phyloP scores from a whole-genome alignment of 2,113 vertebrate species.

The Barbus barbus region DNA sequence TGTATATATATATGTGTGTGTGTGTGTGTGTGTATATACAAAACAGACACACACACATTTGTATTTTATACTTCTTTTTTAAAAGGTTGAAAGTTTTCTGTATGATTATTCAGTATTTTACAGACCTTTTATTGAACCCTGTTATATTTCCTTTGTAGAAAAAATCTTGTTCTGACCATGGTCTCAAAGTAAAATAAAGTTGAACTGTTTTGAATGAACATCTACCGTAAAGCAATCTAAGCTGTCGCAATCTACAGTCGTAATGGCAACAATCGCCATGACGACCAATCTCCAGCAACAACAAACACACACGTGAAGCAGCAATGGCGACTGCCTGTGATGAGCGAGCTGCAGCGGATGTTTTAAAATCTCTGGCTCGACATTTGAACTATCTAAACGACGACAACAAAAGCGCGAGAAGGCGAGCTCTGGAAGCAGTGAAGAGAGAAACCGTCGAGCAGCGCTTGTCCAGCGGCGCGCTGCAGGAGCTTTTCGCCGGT shows the following conservation, averaged over 20 bases:
- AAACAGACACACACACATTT: too few relatives aligned
- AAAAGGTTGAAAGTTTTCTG: too few relatives aligned
- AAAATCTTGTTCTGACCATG: too few relatives aligned
- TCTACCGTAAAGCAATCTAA: constrained; percentile 64
- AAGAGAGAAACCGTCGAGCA: constrained; percentile 74
- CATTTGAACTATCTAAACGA: constrained; percentile 82
- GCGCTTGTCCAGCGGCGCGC: constrained; percentile 64
- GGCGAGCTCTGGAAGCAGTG: constrained; percentile 82
- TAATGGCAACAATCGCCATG: constrained; percentile 54
- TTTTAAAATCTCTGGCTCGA: constrained; percentile 79
- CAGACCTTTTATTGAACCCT: too few relatives aligned
- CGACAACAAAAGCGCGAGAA: constrained; percentile 78
- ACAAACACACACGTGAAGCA: constrained; percentile 45
- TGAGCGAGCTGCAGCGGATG: constrained; percentile 66
- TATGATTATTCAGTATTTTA: too few relatives aligned
- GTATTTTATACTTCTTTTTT: too few relatives aligned
- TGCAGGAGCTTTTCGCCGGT: constrained; percentile 80
- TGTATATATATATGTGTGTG: too few relatives aligned
- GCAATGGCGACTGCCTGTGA: constrained; percentile 63
- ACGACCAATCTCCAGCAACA: constrained; percentile 38
- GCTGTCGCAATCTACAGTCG: constrained; percentile 61
- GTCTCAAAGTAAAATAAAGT: background rate
- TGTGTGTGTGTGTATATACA: too few relatives aligned
- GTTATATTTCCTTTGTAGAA: too few relatives aligned
- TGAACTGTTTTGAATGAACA: constrained; percentile 46